Evolutionary conservation across 1,140 invertebrate genomes (phyloP), one percentile per base, ranked within the genome.

Genomic region (Aricia agestis): DNA sequence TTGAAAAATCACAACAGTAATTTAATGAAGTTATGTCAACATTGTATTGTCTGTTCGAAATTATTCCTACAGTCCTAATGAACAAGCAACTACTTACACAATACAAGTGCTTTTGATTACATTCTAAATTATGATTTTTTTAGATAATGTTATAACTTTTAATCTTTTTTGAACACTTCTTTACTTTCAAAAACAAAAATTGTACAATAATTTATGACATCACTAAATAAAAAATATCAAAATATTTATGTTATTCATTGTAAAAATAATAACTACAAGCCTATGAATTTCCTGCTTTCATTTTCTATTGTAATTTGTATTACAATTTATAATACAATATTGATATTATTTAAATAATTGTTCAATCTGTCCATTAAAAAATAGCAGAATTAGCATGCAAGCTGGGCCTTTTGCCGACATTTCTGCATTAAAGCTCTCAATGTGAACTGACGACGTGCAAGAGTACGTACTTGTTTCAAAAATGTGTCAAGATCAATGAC

Each of bases 401-500:
- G 92, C 61, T 98, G 98, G 74, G 98, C 98, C 89, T 98, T 99
- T 90, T 98, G 96, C 78, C 98, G 94, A 92, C 98, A 99, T 90
- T 98, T 98, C 82, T 98, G 96, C 95, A 99, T 98, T 59, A 99
- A 92, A 57, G 98, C 98, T 77, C 98, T 93, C 32, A 99, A 92
- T 92, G 98, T 98, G 83, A 99, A 99, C 92, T 99, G 99, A 87
- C 96, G 96, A 72, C 98, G 94, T 1, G 98, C 99, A 66, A 99
- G 92, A 74, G 97, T 96, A 75, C 99, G 95, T 1, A 99, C 97
- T 94, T 99, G 97, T 92, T 99, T 99, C 70, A 99, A 93, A 93
- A 99, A 99, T 61, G 97, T 95, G 82, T 99, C 98, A 78, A 99
- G 90, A 92, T 99, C 98, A 84, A 99, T 98, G 4, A 98, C 97